A percentile compares a stretch with the other conserved stretches of the same genome.
These are phyloP conservation scores for Rhodinocichla rosea DNA, from an alignment of 2,113 vertebrate genomes.

Conservation along the genomic window DNA sequence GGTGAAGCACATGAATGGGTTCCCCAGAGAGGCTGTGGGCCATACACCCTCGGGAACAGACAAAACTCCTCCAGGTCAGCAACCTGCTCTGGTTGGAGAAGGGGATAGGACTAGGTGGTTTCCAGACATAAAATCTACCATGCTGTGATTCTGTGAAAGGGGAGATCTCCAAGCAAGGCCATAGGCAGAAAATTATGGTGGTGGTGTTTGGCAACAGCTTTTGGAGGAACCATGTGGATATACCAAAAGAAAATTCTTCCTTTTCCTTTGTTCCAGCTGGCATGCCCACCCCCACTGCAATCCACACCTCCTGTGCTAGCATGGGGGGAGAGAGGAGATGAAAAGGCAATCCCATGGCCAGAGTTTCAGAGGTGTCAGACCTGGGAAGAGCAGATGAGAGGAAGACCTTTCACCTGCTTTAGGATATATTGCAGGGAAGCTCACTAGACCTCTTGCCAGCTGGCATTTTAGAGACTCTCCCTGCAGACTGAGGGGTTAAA, in stretches of 20 bases:
- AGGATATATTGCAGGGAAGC: background rate
- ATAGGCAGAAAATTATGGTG: background rate
- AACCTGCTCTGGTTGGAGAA: background rate
- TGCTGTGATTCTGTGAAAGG: background rate
- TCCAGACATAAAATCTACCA: background rate
- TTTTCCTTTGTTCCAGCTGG: background rate
- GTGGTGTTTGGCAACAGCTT: background rate
- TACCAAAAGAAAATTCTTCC: background rate
- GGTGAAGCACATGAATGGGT: background rate
- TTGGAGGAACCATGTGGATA: background rate
- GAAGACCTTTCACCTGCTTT: background rate
- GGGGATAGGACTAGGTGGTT: background rate
- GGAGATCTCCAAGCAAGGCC: background rate
- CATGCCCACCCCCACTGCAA: background rate
- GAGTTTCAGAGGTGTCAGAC: background rate
- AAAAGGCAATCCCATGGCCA: background rate
- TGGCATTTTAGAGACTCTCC: background rate
- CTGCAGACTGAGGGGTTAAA: background rate
- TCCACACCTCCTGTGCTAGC: background rate
- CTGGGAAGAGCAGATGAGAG: background rate
- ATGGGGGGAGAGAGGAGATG: background rate
- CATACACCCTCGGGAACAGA: background rate
- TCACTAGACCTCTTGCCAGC: background rate
- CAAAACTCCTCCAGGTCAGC: background rate
- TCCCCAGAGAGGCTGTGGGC: background rate